Conservation (phyloP, 1,140 invertebrate species). For the Pachyrhynchus sulphureomaculatus region DNA sequence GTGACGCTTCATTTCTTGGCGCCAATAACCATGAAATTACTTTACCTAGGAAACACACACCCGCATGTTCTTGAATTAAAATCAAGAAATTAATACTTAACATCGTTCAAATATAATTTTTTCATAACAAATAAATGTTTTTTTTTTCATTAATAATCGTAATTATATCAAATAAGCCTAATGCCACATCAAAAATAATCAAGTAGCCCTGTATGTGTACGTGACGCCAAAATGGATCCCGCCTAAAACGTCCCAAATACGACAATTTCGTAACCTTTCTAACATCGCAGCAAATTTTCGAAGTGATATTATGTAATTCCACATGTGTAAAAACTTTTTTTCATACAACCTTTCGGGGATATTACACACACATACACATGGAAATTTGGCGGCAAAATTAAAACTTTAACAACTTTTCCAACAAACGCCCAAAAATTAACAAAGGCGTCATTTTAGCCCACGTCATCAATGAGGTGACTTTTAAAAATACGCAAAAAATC, state of each 20-base stretch:
- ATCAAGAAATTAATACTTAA: too few relatives aligned
- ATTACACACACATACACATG: neutral
- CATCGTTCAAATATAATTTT: too few relatives aligned
- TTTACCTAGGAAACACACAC: too few relatives aligned
- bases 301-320: neutral
- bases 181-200: too few relatives aligned
- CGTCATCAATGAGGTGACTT: slow-evolving; percentile 44
- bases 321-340: neutral
- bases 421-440: slow-evolving; percentile 33
- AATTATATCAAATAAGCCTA: too few relatives aligned
- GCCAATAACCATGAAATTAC: too few relatives aligned
- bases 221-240: slow-evolving; percentile 26
- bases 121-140: too few relatives aligned
- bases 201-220: slow-evolving; percentile 6
- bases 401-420: slow-evolving; percentile 23
- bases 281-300: neutral
- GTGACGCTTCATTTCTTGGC: neutral
- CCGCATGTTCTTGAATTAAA: too few relatives aligned
- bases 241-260: slow-evolving; percentile 19
- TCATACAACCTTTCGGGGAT: neutral
- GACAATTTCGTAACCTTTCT: slow-evolving; percentile 1
- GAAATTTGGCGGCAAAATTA: slow-evolving; percentile 39
- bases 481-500: slow-evolving; percentile 23
- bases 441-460: slow-evolving; percentile 39
- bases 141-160: too few relatives aligned